Evolutionary conservation across 2,113 vertebrate genomes (phyloP).

Genomic region (Phalacrocorax aristotelis): DNA sequence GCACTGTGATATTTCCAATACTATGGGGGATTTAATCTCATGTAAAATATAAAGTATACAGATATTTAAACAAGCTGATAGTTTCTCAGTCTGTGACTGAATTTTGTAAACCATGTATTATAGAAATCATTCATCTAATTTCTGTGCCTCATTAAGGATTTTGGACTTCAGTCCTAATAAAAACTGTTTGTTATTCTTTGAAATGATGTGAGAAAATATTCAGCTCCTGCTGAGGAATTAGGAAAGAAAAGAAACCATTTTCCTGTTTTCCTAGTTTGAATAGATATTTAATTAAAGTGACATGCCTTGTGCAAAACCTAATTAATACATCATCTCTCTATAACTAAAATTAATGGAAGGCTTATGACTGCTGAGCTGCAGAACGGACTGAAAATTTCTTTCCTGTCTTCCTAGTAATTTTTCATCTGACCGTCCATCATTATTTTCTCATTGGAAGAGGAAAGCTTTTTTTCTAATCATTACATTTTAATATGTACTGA

Average conservation of each 20-base stretch:
- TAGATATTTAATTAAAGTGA: slow-evolving; percentile 44
- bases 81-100: background rate
- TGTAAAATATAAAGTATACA: background rate
- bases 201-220: background rate
- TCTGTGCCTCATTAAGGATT: background rate
- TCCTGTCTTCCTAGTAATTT: background rate
- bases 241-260: slow-evolving; percentile 39
- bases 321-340: slow-evolving; percentile 24
- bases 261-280: slow-evolving; percentile 30
- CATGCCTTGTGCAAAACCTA: slow-evolving; percentile 19
- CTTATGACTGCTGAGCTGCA: background rate
- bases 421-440: background rate
- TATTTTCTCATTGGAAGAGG: background rate
- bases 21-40: background rate
- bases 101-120: background rate
- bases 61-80: background rate
- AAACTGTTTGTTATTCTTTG: background rate
- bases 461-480: background rate
- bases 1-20: background rate
- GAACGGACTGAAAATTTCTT: background rate
- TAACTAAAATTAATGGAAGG: slow-evolving; percentile 8
- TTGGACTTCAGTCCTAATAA: background rate
- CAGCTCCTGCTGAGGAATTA: slow-evolving; percentile 12
- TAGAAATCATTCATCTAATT: slow-evolving; percentile 21
- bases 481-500: background rate